Evolutionary conservation across 1,140 invertebrate genomes (phyloP).

Genomic region (Euwallacea fornicatus): DNA sequence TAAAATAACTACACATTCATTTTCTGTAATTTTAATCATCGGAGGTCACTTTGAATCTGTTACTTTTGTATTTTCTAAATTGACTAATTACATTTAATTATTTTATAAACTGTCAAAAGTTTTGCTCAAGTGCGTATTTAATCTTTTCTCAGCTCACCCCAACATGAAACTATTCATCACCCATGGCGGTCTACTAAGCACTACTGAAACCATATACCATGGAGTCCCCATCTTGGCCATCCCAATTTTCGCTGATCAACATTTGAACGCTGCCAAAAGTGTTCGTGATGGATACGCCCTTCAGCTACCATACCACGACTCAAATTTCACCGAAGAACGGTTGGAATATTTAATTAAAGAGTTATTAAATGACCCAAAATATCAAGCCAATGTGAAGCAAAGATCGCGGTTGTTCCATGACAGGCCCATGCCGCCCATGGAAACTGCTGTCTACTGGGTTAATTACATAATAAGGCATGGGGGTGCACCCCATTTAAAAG

Average conservation of each 20-base stretch:
- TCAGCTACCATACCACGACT: conserved; percentile 4
- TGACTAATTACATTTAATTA: no score
- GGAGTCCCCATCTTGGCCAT: conserved; percentile 71
- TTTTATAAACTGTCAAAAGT: no score
- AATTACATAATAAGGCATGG: conserved; percentile 68
- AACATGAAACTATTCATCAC: conserved; percentile 38
- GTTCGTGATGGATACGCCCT: conserved; percentile 55
- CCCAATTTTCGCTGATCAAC: conserved; percentile 68
- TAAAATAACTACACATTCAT: no score
- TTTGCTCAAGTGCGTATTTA: no score
- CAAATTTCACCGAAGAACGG: conserved; percentile 14
- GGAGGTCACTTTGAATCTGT: no score
- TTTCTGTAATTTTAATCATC: no score
- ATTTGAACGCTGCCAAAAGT: conserved; percentile 57
- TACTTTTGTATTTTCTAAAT: no score
- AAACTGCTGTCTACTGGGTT: conserved; percentile 67
- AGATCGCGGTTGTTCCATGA: conserved; percentile 34
- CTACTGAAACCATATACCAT: conserved; percentile 70
- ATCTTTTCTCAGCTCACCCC: conserved; percentile 28
- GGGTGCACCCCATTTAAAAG: conserved; percentile 63
- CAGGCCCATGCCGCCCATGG: conserved; percentile 38
- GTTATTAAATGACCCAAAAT: conserved; percentile 32
- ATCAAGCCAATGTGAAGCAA: conserved; percentile 25
- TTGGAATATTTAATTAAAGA: conserved; percentile 18
- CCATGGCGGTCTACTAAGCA: conserved; percentile 62